A percentile compares a stretch with the other conserved stretches of the same genome.
Evolutionary conservation across 2,888 invertebrate genomes (phyloP).

Genomic region (Stenodera caucasica): DNA sequence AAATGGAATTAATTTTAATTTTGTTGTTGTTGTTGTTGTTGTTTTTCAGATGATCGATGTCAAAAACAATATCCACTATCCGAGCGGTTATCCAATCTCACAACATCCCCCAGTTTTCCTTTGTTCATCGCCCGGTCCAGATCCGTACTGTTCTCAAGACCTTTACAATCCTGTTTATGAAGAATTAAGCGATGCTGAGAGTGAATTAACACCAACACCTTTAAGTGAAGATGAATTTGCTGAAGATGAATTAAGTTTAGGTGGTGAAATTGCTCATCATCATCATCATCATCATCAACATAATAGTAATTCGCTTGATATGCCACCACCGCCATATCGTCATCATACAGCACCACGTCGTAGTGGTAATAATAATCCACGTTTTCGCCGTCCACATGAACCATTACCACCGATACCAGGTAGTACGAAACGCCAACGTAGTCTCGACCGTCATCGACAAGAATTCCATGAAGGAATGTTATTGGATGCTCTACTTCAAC

Average conservation of each 20-base stretch:
- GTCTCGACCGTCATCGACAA: conserved; percentile 62
- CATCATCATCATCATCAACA: not conserved
- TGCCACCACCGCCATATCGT: conserved; percentile 54
- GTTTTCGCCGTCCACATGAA: conserved; percentile 64
- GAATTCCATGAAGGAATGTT: conserved; percentile 82
- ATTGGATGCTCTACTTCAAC: conserved; percentile 70
- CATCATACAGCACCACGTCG: conserved; percentile 54
- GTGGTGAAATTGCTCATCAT: conserved; percentile 50
- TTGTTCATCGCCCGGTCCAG: conserved; percentile 69
- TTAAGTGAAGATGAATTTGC: conserved; percentile 85
- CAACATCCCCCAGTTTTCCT: conserved; percentile 69
- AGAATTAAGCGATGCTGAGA: conserved; percentile 71
- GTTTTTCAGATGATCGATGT: conserved; percentile 72
- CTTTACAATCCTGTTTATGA: conserved; percentile 81
- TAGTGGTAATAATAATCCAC: conserved; percentile 47
- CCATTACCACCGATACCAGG: conserved; percentile 62
- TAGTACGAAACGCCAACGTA: conserved; percentile 57
- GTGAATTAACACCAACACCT: conserved; percentile 60
- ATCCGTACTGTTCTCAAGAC: conserved; percentile 65
- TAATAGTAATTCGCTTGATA: conserved; percentile 36
- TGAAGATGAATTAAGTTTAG: conserved; percentile 75
- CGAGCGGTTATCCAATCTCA: conserved; percentile 65
- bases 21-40: conserved; percentile 25
- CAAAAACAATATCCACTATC: conserved; percentile 63
- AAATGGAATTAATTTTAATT: not conserved